Conservation (phyloP, 2,113 vertebrate genomes). For the Anoplopoma fimbria region DNA sequence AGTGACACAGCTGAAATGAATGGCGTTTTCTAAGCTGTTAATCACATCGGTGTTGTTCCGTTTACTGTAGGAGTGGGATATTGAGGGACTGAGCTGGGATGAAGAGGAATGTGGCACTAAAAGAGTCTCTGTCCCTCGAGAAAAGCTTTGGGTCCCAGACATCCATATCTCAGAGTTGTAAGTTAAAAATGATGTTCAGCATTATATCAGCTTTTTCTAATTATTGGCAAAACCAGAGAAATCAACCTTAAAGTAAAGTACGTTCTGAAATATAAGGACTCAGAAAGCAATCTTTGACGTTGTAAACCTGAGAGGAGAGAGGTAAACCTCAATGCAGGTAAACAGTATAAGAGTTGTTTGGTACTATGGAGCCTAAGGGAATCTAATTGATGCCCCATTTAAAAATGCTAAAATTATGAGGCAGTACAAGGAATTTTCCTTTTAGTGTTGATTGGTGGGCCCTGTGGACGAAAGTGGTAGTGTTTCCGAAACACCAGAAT, state of each 20-base stretch:
- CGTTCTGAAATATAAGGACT: neutral
- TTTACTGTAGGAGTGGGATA: conserved; percentile 61
- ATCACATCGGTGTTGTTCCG: neutral
- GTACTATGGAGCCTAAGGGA: neutral
- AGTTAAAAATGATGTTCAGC: conserved; percentile 8
- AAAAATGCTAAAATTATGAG: neutral
- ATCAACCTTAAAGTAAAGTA: neutral
- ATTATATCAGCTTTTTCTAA: neutral
- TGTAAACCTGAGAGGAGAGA: neutral
- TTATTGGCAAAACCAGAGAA: neutral
- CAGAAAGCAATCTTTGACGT: neutral
- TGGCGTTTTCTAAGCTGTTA: neutral
- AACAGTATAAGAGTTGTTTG: neutral
- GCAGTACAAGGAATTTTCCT: neutral
- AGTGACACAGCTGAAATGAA: neutral
- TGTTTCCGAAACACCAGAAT: too few species aligned
- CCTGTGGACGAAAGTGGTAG: neutral
- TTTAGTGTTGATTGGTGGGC: neutral
- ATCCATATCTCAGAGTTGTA: conserved; percentile 60
- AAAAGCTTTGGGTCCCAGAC: conserved; percentile 66
- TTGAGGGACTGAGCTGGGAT: conserved; percentile 66
- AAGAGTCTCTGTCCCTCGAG: conserved; percentile 47
- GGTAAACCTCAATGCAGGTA: neutral
- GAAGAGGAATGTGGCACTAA: conserved; percentile 49
- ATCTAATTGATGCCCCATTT: neutral